Evolutionary conservation across 2,797 vertebrate genomes (phyloP).

Genomic region (Lepidocolaptes lacrymiger): DNA sequence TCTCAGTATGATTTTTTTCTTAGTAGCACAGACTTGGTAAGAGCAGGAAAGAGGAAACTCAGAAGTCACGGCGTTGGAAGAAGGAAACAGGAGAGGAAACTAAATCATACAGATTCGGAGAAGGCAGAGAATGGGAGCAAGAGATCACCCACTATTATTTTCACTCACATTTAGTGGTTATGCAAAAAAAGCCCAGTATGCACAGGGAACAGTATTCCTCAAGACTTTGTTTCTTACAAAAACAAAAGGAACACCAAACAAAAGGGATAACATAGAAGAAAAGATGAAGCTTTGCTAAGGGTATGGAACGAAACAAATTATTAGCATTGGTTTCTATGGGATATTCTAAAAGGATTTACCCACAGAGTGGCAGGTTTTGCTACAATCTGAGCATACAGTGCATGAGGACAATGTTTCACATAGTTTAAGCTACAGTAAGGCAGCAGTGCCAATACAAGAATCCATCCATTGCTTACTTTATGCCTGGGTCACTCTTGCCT

Average conservation of each 20-base stretch:
- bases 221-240: neutral
- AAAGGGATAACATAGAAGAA: neutral
- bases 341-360: neutral
- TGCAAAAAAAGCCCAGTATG: neutral
- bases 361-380: neutral
- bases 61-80: neutral
- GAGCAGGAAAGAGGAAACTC: slow-evolving; percentile 3
- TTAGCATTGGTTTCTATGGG: neutral
- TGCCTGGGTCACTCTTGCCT: neutral
- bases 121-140: neutral
- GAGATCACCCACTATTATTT: neutral
- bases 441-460: neutral
- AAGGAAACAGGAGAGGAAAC: neutral
- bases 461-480: neutral
- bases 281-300: neutral
- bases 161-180: neutral
- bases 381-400: neutral
- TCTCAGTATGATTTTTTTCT: neutral
- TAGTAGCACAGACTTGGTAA: neutral
- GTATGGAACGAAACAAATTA: neutral
- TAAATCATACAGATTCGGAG: neutral
- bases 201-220: neutral
- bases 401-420: neutral
- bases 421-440: neutral
- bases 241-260: neutral